Evolutionary conservation across 2,797 vertebrate genomes (phyloP), one percentile per base, ranked within the genome.

Genomic region (Eulemur rubriventer): DNA sequence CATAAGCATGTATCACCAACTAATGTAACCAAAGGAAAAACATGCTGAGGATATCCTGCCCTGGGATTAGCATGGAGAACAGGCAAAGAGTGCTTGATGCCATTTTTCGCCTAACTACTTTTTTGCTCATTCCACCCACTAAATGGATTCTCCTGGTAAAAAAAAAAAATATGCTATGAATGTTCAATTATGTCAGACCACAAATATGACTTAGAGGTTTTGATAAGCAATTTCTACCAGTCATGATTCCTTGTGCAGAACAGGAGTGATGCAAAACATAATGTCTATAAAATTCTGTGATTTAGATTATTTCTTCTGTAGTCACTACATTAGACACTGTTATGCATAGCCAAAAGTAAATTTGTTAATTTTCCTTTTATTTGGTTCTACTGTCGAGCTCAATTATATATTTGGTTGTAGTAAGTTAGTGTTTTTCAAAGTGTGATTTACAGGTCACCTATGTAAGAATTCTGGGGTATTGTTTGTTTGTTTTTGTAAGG

Each of bases 301-400:
- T 35, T 87, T 41, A 85, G 1, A 55, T 69, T 14, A 55, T 63
- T 96, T 70, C 72, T 93, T 95, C 59, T 82, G 14, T 18, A 24
- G 43, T 8, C 35, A 4, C 30, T 80, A 43, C 59, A 75, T 76
- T 59, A 82, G 43, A 81, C 4, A 38, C 22, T 35, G n/a, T 43
- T 85, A 16, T 94, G 24, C 48, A 48, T 24, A 35, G 30, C 20
- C 18, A 7, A 94, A 93, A 89, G 43, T 8, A 91, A 72, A 93
- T 92, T 63, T 84, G 14, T 55, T 79, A 85, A 69, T 61, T 93
- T 96, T 84, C 24, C 2, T 84, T 59, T 85, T 91, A 81, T 89
- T 94, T 96, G 92, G 76, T 88, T 97, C 6, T 63, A 48, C 22
- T 61, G 73, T 95, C n/a, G 88, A 92, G 6, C 26, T 94, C 48